Base-by-base conservation (phyloP, 2,888 invertebrate species). In the Apeira syringaria region DNA sequence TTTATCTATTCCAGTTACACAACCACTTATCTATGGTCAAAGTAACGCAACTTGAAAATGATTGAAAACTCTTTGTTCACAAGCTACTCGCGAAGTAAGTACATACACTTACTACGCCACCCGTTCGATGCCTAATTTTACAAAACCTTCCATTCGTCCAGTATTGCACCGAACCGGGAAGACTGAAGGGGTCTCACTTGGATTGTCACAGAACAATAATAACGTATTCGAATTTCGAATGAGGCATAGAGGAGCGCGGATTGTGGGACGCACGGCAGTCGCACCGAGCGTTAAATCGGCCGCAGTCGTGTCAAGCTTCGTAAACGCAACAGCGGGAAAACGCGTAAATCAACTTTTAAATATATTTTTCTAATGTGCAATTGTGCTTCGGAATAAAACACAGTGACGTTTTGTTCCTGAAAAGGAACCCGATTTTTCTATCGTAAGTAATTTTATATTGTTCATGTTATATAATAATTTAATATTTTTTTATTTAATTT, bases 221-320 rank as follows among this genome's bases (percentile, higher is more conserved):
- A n/a, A n/a, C n/a, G n/a, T n/a, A n/a, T 44, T 56, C 55, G 61
- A 58, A 67, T 69, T 72, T 62, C 68, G 63, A 73, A 72, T 80
- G 75, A 81, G 69, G 75, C 80, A 72, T 84, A 78, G 80, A 80
- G 78, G 79, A 70, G 61, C 71, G 74, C 56, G 52, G 57, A 55
- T 59, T 45, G 65, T 53, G 54, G 54, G 49, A 49, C 33, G 52
- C 64, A 55, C 68, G 65, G 52, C 78, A 86, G 87, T 88, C 75
- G 80, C 64, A 62, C 66, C 71, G 71, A 70, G 73, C 63, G 69
- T 59, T 60, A 69, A 73, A 68, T 45, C 54, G 65, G 68, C 70
- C 64, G 59, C 78, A 74, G 79, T 74, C 73, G 84, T 69, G 63
- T 68, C 64, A 52, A 57, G 51, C 63, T 62, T 63, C 56, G 54